Percentiles rank a stretch among this genome's conserved stretches.
Evolutionary conservation across 2,888 invertebrate species (phyloP).

Genomic region (Drosophila meridiana): DNA sequence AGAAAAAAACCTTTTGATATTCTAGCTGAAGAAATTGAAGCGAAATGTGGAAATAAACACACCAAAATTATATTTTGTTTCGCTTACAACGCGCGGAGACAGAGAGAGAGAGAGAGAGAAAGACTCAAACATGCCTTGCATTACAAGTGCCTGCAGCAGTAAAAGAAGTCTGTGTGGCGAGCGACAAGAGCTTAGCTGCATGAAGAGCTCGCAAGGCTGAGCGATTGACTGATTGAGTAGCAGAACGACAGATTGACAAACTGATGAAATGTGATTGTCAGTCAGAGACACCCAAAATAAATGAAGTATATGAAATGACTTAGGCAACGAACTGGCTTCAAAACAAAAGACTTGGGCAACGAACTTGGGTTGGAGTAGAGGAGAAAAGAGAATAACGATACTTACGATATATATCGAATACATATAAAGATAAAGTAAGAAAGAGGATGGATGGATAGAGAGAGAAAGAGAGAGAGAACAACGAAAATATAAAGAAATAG

Average conservation of each 20-base stretch:
- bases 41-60: conserved; percentile 64
- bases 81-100: conserved; percentile 37
- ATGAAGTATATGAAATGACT: conserved; percentile 18
- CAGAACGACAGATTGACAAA: conserved; percentile 27
- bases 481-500: fast-evolving
- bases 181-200: conserved; percentile 20
- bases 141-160: conserved; percentile 43
- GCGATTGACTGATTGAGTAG: conserved; percentile 16
- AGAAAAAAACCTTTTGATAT: conserved; percentile 60
- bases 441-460: background rate
- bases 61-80: conserved; percentile 28
- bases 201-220: background rate
- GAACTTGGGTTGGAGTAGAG: background rate
- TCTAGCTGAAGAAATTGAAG: conserved; percentile 65
- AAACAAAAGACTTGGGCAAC: conserved; percentile 5
- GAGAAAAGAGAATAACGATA: background rate
- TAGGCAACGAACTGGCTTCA: conserved; percentile 39
- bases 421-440: background rate
- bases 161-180: conserved; percentile 35
- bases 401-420: background rate
- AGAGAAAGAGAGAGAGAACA: background rate
- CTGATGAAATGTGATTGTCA: conserved; percentile 3
- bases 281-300: conserved; percentile 15
- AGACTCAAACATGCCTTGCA: conserved; percentile 31
- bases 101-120: background rate